Evolutionary conservation across 2,888 invertebrate species (phyloP).

Genomic region (Diadromus collaris): DNA sequence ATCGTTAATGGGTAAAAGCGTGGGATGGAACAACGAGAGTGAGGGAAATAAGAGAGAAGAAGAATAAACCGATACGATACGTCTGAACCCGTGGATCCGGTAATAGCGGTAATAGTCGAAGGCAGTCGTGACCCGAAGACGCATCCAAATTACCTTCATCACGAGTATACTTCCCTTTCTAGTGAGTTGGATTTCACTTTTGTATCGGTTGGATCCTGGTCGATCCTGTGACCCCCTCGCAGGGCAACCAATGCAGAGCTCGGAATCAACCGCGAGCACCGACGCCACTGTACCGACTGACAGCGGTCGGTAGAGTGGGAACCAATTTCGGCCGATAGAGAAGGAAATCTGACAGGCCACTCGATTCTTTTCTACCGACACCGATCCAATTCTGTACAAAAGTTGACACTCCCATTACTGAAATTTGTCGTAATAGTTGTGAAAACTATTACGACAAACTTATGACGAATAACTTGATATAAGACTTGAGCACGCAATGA

Average conservation of each 20-base stretch:
- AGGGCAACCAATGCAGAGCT: conserved; percentile 8
- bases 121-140: conserved; percentile 74
- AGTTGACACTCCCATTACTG: background rate
- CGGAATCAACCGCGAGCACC: conserved; percentile 16
- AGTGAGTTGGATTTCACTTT: conserved; percentile 63
- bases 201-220: conserved; percentile 60
- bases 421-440: background rate
- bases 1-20: conserved; percentile 67
- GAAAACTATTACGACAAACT: too few species aligned
- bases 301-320: conserved; percentile 46
- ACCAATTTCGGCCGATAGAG: conserved; percentile 53
- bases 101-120: conserved; percentile 74
- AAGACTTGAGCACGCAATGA: too few species aligned
- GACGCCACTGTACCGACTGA: conserved; percentile 44
- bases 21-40: conserved; percentile 63
- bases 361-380: conserved; percentile 21
- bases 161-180: conserved; percentile 43
- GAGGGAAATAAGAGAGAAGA: conserved; percentile 31
- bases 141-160: conserved; percentile 75
- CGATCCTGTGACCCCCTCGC: conserved; percentile 8
- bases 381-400: background rate
- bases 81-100: conserved; percentile 66
- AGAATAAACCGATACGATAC: conserved; percentile 24
- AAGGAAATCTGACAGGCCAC: conserved; percentile 30
- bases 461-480: background rate